Percentiles rank a stretch among this genome's conserved stretches.
Conservation (phyloP, 64 coral and sea anemone genomes). For the Pocillopora verrucosa region DNA sequence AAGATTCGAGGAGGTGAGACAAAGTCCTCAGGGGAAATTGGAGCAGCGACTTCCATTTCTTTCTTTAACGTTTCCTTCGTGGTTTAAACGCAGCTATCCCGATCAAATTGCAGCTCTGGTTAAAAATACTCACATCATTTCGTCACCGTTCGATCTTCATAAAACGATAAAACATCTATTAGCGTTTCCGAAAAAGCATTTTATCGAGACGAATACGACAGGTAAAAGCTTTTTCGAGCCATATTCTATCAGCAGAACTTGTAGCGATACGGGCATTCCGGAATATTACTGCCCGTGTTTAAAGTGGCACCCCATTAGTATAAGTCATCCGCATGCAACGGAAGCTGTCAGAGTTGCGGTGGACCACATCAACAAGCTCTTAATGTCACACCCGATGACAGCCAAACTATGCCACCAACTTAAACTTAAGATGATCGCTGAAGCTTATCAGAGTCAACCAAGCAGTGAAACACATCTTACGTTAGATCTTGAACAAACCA, state of each 20-base stretch:
- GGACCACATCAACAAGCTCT: slow-evolving; percentile 16
- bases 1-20: not conserved
- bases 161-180: slow-evolving; percentile 51
- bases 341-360: slow-evolving; percentile 21
- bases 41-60: slow-evolving; percentile 73
- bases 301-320: slow-evolving; percentile 41
- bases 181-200: slow-evolving; percentile 20
- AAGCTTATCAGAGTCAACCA: slow-evolving; percentile 65
- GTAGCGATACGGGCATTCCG: slow-evolving; percentile 49
- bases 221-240: slow-evolving; percentile 31
- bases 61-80: slow-evolving; percentile 37
- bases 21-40: slow-evolving; percentile 64
- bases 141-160: slow-evolving; percentile 63
- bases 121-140: slow-evolving; percentile 37
- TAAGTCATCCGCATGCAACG: slow-evolving; percentile 17
- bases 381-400: slow-evolving; percentile 20
- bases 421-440: slow-evolving; percentile 45
- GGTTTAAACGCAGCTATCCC: slow-evolving; percentile 56
- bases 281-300: slow-evolving; percentile 75
- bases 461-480: slow-evolving; percentile 58
- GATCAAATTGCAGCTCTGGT: slow-evolving; percentile 3
- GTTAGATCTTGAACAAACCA: slow-evolving; percentile 28
- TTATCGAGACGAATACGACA: not conserved
- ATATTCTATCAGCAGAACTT: slow-evolving; percentile 46
- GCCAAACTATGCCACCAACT: slow-evolving; percentile 59